Conservation (phyloP, 2,797 vertebrate species). For the Falco berigora region DNA sequence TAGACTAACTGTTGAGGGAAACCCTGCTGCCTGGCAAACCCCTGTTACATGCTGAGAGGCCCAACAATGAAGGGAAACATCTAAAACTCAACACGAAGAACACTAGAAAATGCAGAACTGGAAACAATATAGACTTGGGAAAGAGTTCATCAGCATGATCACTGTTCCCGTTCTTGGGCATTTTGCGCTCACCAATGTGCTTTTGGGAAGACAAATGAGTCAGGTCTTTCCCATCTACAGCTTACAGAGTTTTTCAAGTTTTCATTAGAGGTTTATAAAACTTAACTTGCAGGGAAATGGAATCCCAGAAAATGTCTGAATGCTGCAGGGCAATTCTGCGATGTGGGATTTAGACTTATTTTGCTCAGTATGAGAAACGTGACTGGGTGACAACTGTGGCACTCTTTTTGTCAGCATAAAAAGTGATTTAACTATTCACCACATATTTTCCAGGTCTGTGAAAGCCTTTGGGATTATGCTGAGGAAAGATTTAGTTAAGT, state of each 20-base stretch:
- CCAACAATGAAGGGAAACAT: neutral
- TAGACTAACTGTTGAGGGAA: neutral
- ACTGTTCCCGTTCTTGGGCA: neutral
- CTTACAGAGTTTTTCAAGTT: neutral
- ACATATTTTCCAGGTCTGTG: conserved; percentile 45
- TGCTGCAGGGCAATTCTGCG: neutral
- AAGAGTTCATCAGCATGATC: neutral
- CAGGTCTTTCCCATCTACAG: neutral
- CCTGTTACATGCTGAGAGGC: neutral
- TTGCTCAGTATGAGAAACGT: conserved; percentile 20
- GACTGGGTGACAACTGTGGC: conserved; percentile 44
- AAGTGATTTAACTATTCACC: conserved; percentile 60
- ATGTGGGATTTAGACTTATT: conserved; percentile 17
- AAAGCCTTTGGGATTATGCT: conserved; percentile 61
- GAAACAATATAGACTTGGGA: neutral
- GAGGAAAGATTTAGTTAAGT: conserved; percentile 70
- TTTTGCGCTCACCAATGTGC: neutral
- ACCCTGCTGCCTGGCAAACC: neutral
- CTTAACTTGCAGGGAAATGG: neutral
- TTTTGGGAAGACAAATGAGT: neutral
- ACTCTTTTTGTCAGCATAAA: conserved; percentile 54
- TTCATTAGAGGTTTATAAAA: neutral
- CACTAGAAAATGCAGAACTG: neutral
- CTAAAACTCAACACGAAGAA: neutral
- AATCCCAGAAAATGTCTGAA: neutral